A percentile compares a stretch with the other conserved stretches of the same genome.
Conservation (phyloP, 2,113 vertebrate species). For the Sinosuthora webbiana region DNA sequence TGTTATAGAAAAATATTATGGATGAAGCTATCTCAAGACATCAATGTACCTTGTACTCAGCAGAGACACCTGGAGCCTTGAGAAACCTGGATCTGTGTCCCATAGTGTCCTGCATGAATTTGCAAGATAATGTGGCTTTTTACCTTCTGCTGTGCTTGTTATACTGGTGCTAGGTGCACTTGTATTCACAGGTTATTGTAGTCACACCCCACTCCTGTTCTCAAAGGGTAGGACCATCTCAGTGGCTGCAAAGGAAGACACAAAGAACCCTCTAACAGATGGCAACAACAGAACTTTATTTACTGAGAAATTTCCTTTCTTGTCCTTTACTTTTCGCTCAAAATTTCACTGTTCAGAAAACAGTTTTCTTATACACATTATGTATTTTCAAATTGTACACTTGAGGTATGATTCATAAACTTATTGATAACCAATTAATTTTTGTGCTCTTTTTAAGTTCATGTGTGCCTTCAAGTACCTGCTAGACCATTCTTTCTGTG, state of each 20-base stretch:
- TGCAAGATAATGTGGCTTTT: background rate
- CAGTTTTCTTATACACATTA: accelerated
- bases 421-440: background rate
- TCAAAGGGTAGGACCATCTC: background rate
- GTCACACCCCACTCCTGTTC: background rate
- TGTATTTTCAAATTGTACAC: background rate
- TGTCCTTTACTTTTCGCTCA: background rate
- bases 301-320: background rate
- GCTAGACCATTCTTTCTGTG: background rate
- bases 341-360: background rate
- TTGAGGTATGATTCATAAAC: background rate
- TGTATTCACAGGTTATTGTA: background rate
- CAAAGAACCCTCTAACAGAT: background rate
- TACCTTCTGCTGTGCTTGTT: background rate
- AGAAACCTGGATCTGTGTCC: background rate
- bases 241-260: background rate
- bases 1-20: background rate
- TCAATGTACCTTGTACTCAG: background rate
- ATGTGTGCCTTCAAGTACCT: background rate
- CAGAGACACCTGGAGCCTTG: background rate
- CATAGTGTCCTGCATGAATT: background rate
- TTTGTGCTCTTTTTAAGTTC: background rate
- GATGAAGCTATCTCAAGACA: background rate
- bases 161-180: accelerated
- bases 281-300: background rate